These are phyloP conservation scores for Chrysomela aeneicollis DNA, from an alignment of 2,888 invertebrate species.

Conservation along the genomic window DNA sequence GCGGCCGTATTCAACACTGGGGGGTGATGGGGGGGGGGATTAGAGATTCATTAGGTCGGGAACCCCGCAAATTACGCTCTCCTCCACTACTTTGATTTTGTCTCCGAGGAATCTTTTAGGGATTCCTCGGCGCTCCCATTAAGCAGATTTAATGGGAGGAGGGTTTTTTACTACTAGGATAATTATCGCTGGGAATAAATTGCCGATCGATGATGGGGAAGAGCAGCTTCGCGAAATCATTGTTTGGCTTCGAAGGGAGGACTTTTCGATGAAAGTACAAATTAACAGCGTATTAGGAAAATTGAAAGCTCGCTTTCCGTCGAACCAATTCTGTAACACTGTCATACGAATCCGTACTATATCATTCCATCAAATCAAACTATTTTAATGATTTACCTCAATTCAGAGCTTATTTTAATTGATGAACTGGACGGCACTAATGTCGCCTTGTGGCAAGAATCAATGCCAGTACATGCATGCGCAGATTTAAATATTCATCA, in stretches of 20 bases:
- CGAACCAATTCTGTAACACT: no score
- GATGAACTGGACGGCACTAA: no score
- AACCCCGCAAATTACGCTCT: slow-evolving; percentile 26
- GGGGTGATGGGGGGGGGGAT: slow-evolving; percentile 49
- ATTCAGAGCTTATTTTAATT: no score
- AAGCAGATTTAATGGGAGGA: slow-evolving; percentile 7
- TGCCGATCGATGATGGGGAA: neutral
- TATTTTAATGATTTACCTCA: no score
- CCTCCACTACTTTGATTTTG: slow-evolving; percentile 20
- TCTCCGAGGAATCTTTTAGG: slow-evolving; percentile 20
- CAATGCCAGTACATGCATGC: no score
- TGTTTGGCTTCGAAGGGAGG: neutral
- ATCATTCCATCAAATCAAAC: no score
- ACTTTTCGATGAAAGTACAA: neutral
- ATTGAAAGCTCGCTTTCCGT: neutral
- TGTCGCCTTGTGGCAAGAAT: no score
- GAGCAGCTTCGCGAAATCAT: neutral
- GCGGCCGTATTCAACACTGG: slow-evolving; percentile 51
- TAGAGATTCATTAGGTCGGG: slow-evolving; percentile 56
- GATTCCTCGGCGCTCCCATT: slow-evolving; percentile 17
- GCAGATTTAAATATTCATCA: no score
- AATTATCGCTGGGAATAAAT: neutral
- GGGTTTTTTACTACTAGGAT: neutral
- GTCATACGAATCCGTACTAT: no score
- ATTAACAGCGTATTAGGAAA: neutral